Evolutionary conservation across 2,797 vertebrate species (phyloP).

Genomic region (Geranospiza caerulescens): DNA sequence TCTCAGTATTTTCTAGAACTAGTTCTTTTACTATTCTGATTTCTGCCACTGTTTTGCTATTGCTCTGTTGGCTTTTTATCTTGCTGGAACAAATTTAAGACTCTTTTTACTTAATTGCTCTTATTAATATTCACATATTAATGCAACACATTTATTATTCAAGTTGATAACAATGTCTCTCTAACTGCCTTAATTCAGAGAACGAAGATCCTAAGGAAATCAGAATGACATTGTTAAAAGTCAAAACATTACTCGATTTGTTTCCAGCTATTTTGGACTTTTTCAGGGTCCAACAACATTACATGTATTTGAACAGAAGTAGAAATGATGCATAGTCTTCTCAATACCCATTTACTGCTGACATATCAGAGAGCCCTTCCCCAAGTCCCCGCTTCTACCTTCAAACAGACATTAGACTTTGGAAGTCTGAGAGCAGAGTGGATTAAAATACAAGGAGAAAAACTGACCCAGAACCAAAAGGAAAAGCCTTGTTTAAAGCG

Average conservation of each 20-base stretch:
- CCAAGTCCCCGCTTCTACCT: background rate
- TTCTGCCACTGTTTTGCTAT: background rate
- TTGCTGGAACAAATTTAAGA: constrained; percentile 29
- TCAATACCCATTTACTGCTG: background rate
- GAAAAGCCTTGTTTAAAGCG: background rate
- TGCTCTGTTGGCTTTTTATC: background rate
- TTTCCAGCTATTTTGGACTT: background rate
- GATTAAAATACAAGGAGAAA: background rate
- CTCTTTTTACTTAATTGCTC: constrained; percentile 16
- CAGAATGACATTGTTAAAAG: constrained; percentile 3
- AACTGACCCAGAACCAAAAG: background rate
- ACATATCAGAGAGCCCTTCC: background rate
- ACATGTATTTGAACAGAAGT: background rate
- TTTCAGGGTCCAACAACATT: background rate
- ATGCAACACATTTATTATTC: constrained; percentile 16
- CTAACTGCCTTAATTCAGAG: constrained; percentile 4
- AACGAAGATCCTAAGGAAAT: constrained; percentile 6
- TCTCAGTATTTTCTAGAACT: background rate
- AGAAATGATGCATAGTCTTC: background rate
- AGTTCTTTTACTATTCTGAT: background rate
- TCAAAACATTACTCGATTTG: background rate
- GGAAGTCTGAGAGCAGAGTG: background rate
- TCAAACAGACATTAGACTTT: background rate
- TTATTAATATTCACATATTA: constrained; percentile 52
- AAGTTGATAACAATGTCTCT: constrained; percentile 20